Conservation (phyloP, 2,888 invertebrate species). For the Synergus japonicus region DNA sequence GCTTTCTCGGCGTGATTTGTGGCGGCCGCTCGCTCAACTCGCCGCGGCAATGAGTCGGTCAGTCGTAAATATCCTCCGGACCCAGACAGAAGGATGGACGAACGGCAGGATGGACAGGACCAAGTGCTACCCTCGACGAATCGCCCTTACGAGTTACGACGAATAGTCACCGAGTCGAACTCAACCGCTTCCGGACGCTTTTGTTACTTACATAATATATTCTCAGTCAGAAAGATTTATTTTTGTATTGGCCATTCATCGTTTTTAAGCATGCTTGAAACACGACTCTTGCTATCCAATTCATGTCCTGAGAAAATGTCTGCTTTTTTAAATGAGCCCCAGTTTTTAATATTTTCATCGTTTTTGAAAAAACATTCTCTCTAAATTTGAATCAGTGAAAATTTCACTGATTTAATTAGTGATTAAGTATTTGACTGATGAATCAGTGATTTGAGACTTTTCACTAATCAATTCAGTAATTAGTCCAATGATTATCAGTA, state of each 20-base stretch:
- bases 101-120: conserved; percentile 55
- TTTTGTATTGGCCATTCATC: conserved; percentile 1
- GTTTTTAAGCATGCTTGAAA: background rate
- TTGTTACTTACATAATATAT: conserved; percentile 44
- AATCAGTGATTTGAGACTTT: no score
- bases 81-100: conserved; percentile 60
- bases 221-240: conserved; percentile 44
- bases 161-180: conserved; percentile 49
- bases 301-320: background rate
- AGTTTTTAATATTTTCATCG: no score
- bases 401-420: no score
- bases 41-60: conserved; percentile 76
- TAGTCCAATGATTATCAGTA: no score
- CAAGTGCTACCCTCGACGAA: conserved; percentile 53
- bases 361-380: no score
- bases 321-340: no score
- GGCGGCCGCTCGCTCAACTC: conserved; percentile 76
- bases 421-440: no score
- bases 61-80: conserved; percentile 75
- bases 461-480: no score
- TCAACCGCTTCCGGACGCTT: conserved; percentile 52
- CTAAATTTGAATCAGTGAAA: no score
- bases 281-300: background rate
- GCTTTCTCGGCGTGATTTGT: conserved; percentile 73
- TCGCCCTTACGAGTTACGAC: conserved; percentile 59